Base-by-base conservation (phyloP, 1,140 invertebrate genomes). In the Leucophenga varia region DNA sequence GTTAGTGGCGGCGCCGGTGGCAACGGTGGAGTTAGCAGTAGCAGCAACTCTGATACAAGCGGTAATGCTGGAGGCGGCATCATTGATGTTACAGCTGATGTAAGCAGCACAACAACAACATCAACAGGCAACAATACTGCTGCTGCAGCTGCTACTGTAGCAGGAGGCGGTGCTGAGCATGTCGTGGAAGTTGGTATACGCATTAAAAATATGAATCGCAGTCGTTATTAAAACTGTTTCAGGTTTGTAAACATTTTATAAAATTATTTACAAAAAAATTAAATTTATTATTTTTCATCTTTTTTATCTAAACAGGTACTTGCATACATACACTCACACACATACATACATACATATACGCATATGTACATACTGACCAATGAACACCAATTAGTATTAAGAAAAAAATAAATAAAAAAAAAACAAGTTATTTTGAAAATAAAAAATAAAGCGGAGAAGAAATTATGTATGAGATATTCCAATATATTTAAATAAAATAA, bases 111-210 rank as follows among this genome's bases (percentile, higher is more conserved):
- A n/a, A 25, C 32, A 22, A 21, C 16, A 38, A 36, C 20, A 37
- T 30, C 46, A 43, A 45, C 21, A 32, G 16, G 38, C 36, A 28
- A 28, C 47, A 8, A 38, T 41, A 3, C 43, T 36, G 9, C 51
- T 43, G 12, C 18, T 6, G 34, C 43, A 13, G 32, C 49, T n/a
- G 38, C 42, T 35, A 28, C 42, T 14, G 42, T 44, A 21, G 45
- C 42, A 3, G 22, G 9, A 5, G 31, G 42, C 4, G 52, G 37
- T 10, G 64, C 52, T 0, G 69, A 73, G 5, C 70, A 72, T 39
- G 65, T 73, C 7, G 37, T 73, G 17, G 71, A 74, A 32, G 70
- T 74, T 30, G 71, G 71, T 40, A 73, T 74, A 37, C 67, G 71
- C 30, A 69, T 74, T 21, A 74, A 74, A 47, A 74, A 71, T 37